Evolutionary conservation across 2,888 invertebrate species (phyloP).

Genomic region (Chaitophorus viminalis): DNA sequence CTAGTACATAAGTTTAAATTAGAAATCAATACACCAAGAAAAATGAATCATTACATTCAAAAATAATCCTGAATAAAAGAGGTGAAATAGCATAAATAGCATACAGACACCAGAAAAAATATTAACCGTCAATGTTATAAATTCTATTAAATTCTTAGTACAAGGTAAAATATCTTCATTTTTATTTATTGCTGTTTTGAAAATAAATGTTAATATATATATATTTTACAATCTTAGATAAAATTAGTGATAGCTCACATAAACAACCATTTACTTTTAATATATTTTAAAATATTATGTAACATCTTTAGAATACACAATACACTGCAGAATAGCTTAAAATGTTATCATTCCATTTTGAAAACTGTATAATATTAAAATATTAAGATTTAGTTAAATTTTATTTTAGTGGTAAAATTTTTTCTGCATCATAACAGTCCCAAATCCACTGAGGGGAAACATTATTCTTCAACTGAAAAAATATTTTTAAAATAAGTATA

Average conservation of each 20-base stretch:
- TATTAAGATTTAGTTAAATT: background rate
- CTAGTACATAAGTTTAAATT: too few relatives aligned
- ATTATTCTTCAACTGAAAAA: constrained; percentile 47
- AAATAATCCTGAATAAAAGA: too few relatives aligned
- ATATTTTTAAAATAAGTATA: constrained; percentile 1
- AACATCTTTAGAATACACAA: background rate
- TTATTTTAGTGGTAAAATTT: constrained; percentile 54
- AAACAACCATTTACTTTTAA: background rate
- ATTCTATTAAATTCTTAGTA: too few relatives aligned
- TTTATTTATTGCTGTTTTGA: background rate
- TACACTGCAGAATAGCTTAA: background rate
- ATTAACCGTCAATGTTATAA: too few relatives aligned
- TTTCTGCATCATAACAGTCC: constrained; percentile 70
- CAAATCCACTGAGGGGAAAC: constrained; percentile 73
- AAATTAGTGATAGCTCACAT: background rate
- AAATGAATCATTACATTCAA: too few relatives aligned
- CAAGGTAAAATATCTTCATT: too few relatives aligned
- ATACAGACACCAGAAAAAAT: too few relatives aligned
- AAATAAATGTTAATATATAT: background rate
- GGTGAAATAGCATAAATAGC: too few relatives aligned
- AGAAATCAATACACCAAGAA: too few relatives aligned
- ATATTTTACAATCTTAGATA: background rate
- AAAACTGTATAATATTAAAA: background rate
- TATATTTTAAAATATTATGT: background rate
- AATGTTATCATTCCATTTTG: too few relatives aligned